Evolutionary conservation across 2,797 vertebrate species (phyloP), one percentile per base, ranked within the genome.

Genomic region (Periparus ater): DNA sequence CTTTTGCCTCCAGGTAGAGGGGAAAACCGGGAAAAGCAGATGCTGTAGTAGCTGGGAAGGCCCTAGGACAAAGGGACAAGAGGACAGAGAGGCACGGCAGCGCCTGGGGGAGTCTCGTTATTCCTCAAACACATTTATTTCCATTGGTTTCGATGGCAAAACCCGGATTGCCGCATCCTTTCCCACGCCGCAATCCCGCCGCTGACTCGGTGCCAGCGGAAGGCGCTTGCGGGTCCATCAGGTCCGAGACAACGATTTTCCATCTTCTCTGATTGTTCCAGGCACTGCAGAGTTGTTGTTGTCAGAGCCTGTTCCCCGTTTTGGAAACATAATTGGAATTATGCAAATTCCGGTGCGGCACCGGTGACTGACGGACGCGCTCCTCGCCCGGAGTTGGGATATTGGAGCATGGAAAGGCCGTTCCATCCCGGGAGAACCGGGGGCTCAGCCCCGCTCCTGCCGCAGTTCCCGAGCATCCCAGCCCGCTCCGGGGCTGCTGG

Each of bases 301-400:
- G 75, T 65, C 91, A 85, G 73, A 91, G 65, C 60, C 79, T 0
- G 32, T 36, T 93, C 72, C 72, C 48, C 5, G 1, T 76, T 93
- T 95, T 80, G 89, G 94, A 92, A 92, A 45, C 53, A 14, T 77
- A 80, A 94, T 66, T 83, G 89, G 71, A 90, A 92, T 90, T 54
- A 90, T 80, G 94, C 78, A 92, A 88, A 91, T 77, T 10, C 55
- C 6, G 26, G 55, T 83, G 88, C n/a, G 4, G 86, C 83, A 45
- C 61, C 17, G 5, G 80, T 17, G 72, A 89, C 85, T 2, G 66
- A 54, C 17, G 22, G 89, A 61, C 5, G 73, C 0, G 22, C 60
- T 57, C 2, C 7, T 26, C 5, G 4, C 32, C 51, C 29, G 2
- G 17, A n/a, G 23, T 1, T 10, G 63, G 47, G 73, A 40, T 85